Evolutionary conservation across 2,888 invertebrate genomes (phyloP), one percentile per base, ranked within the genome.

Genomic region (Cryptocephalus moraei): DNA sequence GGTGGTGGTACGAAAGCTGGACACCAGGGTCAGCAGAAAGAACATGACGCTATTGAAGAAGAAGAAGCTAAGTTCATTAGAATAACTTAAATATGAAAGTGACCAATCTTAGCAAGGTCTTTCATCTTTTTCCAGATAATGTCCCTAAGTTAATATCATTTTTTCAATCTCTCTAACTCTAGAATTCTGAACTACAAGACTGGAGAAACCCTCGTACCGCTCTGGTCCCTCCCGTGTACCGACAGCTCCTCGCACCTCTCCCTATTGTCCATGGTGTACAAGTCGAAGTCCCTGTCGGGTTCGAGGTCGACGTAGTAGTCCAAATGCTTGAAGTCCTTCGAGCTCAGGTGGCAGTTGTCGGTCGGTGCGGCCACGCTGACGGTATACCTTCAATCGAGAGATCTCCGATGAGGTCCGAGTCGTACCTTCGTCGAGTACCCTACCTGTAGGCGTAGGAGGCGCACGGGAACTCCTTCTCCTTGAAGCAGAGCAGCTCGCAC

Each of bases 291-390:
- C 11, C 84, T 78, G 62, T 84, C 81, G 0, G 83, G 83, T 55
- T 82, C 76, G 36, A 84, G 70, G 57, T 90, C 89, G 0, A 81
- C 79, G 51, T 88, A 84, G 60, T 84, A 75, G 55, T 86, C 82
- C 33, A 88, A 65, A 13, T 80, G 78, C 53, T 81, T 75, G 54
- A 85, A 83, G 0, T 82, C 78, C 8, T 82, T 72, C 60, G 84
- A 82, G 56, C 86, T 86, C 3, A 89, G 70, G 64, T 84, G 83
- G 56, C 89, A 90, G 66, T 90, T 90, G 59, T 88, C 86, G 0
- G 78, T 75, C 0, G 78, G 77, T 1, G 34, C 8, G 79, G 80
- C 59, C 73, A 32, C 8, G n/a, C 14, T 13, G 38, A 44, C 39
- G 32, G n/a, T 32, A 33, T 34, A 9, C 12, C 36, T 36, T n/a